Percentiles rank a stretch among this genome's conserved stretches.
phyloP scores from a whole-genome alignment of 2,888 invertebrate genomes.

The Tridacna gigas region DNA sequence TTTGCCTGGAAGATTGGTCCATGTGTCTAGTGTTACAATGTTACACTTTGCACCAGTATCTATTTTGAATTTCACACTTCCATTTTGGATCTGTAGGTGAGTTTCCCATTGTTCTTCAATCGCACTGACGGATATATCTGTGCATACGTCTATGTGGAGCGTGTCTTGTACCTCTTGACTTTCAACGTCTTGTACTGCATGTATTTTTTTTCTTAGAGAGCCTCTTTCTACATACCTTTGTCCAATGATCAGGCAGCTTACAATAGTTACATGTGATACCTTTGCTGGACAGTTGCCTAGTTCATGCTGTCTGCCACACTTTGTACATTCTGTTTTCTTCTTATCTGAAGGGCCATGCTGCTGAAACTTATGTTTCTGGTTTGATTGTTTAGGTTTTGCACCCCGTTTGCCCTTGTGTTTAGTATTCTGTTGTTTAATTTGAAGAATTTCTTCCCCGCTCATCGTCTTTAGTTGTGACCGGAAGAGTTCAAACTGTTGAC shows the following conservation, averaged over 20 bases:
- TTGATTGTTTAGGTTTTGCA: too few species aligned
- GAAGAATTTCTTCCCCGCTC: constrained; percentile 43
- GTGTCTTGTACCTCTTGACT: too few species aligned
- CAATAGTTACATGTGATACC: constrained; percentile 37
- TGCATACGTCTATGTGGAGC: too few species aligned
- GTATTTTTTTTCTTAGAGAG: neutral
- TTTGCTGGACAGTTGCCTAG: constrained; percentile 34
- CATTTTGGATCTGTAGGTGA: constrained; percentile 17
- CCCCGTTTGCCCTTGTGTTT: too few species aligned
- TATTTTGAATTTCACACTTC: constrained; percentile 29
- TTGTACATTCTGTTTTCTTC: constrained; percentile 15
- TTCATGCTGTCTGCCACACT: constrained; percentile 35
- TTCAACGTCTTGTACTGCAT: too few species aligned
- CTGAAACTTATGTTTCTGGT: neutral
- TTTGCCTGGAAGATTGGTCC: constrained; percentile 19
- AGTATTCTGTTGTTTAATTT: neutral
- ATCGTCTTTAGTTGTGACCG: constrained; percentile 52
- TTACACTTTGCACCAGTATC: constrained; percentile 52
- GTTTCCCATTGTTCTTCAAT: constrained; percentile 37
- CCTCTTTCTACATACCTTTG: neutral
- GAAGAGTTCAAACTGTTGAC: constrained; percentile 53
- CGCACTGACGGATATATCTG: too few species aligned
- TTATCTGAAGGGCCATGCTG: constrained; percentile 1
- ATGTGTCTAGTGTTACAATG: constrained; percentile 31
- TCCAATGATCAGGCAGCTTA: constrained; percentile 41